A percentile compares a stretch with the other conserved stretches of the same genome.
These are phyloP conservation scores for Eristalis pertinax DNA, from an alignment of 2,888 invertebrate species.

Conservation along the genomic window DNA sequence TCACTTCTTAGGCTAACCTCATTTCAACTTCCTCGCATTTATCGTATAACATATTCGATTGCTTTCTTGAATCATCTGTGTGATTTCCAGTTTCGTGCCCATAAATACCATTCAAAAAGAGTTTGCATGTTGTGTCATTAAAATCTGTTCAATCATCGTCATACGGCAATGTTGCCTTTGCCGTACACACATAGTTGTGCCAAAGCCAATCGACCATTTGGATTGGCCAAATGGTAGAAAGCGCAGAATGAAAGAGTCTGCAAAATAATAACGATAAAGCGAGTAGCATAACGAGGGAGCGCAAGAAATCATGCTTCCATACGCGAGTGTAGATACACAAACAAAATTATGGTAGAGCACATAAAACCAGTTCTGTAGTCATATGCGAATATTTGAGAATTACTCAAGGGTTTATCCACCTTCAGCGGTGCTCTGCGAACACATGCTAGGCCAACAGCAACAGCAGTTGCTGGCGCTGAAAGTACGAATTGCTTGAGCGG, in stretches of 20 bases:
- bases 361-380: constrained; percentile 14
- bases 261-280: constrained; percentile 5
- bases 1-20: neutral
- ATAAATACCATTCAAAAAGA: neutral
- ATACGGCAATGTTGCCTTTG: neutral
- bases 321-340: neutral
- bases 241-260: constrained; percentile 6
- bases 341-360: constrained; percentile 3
- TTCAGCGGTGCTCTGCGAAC: neutral
- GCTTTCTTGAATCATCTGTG: neutral
- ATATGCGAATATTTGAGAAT: neutral
- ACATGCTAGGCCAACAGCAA: neutral
- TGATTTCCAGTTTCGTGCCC: neutral
- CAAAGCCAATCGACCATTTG: neutral
- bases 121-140: neutral
- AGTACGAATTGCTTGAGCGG: neutral
- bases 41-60: neutral
- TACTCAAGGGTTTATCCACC: neutral
- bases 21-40: neutral
- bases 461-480: neutral
- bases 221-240: neutral
- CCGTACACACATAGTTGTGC: neutral
- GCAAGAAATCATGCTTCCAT: neutral
- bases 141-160: neutral
- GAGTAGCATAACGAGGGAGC: neutral